Conservation (phyloP, 2,888 invertebrate species). For the Dendrolimus pini region DNA sequence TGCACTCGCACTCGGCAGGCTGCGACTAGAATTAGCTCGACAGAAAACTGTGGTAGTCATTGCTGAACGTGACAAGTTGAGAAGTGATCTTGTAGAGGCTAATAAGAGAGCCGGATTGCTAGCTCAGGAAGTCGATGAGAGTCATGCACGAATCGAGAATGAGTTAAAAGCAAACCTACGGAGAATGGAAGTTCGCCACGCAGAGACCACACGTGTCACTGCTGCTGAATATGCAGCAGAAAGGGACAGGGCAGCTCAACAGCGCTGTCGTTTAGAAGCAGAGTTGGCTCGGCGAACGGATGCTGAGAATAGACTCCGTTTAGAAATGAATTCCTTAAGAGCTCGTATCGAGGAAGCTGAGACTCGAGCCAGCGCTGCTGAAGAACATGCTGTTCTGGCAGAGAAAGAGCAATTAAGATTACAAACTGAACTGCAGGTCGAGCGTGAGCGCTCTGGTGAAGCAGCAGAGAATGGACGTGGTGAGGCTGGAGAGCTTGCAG, state of each 20-base stretch:
- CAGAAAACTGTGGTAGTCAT: conserved; percentile 79
- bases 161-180: conserved; percentile 83
- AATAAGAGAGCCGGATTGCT: conserved; percentile 87
- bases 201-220: conserved; percentile 84
- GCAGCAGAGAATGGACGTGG: conserved; percentile 14
- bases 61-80: conserved; percentile 89
- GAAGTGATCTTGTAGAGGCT: conserved; percentile 86
- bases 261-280: conserved; percentile 78
- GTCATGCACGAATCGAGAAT: conserved; percentile 88
- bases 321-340: conserved; percentile 77
- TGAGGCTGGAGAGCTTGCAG: conserved; percentile 39
- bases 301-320: conserved; percentile 81
- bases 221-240: conserved; percentile 82
- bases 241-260: conserved; percentile 81
- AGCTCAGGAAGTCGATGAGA: conserved; percentile 94
- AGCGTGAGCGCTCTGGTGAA: conserved; percentile 52
- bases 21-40: conserved; percentile 84
- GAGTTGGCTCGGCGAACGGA: conserved; percentile 80
- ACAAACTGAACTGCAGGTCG: conserved; percentile 41
- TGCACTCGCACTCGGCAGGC: conserved; percentile 80
- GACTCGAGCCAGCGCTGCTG: conserved; percentile 58
- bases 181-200: conserved; percentile 84
- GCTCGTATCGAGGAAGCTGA: conserved; percentile 77
- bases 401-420: conserved; percentile 65
- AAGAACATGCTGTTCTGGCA: conserved; percentile 78